Evolutionary conservation across 2,113 vertebrate genomes (phyloP).

Genomic region (Spea multiplicata): DNA sequence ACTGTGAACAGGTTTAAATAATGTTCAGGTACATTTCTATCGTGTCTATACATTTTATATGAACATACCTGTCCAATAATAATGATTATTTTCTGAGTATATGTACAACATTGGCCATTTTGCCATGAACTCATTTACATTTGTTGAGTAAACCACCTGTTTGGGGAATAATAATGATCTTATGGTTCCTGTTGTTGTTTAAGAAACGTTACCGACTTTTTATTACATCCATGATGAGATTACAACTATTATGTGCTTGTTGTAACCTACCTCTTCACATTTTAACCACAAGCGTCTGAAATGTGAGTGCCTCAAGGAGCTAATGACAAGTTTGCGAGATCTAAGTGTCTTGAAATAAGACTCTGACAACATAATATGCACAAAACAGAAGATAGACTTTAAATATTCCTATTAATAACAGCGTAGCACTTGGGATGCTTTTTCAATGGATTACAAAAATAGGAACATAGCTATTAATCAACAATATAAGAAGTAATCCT

Average conservation of each 20-base stretch:
- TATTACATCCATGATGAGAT: not conserved
- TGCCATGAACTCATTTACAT: not conserved
- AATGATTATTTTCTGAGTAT: not conserved
- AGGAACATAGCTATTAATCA: slow-evolving; percentile 63
- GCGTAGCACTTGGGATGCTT: slow-evolving; percentile 50
- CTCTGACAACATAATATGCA: slow-evolving; percentile 20
- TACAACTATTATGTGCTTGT: not conserved
- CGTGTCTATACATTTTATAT: not conserved
- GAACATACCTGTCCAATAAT: not conserved
- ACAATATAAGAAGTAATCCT: slow-evolving; percentile 65
- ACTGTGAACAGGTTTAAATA: too few relatives aligned
- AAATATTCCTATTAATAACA: slow-evolving; percentile 47
- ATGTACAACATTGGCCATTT: not conserved
- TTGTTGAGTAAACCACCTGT: not conserved
- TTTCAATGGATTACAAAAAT: slow-evolving; percentile 53
- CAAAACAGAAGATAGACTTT: slow-evolving; percentile 51
- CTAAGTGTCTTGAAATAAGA: slow-evolving; percentile 15
- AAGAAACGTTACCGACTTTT: not conserved
- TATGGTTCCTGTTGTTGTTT: not conserved
- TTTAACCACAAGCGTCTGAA: not conserved
- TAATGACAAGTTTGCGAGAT: not conserved
- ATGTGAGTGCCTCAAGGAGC: not conserved
- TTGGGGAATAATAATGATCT: not conserved
- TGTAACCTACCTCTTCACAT: not conserved
- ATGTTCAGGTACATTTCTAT: too few relatives aligned